Base-by-base conservation (phyloP, 2,113 vertebrate genomes). In the Herpetotheres cachinnans region DNA sequence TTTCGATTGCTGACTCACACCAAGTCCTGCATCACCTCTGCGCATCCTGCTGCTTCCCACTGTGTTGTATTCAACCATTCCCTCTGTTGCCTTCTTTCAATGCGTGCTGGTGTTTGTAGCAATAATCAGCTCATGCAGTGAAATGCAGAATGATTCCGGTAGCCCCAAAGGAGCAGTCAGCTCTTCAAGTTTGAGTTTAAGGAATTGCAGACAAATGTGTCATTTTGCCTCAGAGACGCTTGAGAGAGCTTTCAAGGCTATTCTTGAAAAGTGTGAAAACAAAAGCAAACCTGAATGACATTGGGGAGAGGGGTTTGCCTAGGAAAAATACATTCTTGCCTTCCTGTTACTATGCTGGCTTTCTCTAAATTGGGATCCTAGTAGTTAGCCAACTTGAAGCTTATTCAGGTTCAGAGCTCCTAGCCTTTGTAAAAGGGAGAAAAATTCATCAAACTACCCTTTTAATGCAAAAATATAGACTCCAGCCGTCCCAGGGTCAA, bases 171-270 rank as follows among this genome's bases (percentile, higher is more conserved):
- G 63, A 91, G 25, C 87, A 92, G 74, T 91, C 86, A 83, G 27
- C 40, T 86, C 22, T 86, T 94, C 84, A 78, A 67, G 66, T 69
- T 6, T 72, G 62, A 72, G 30, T 76, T 89, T 83, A 81, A 95
- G 78, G 54, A 82, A 80, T 93, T 92, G 89, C 63, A 95, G 76
- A 86, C 7, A 52, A 92, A 85, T 69, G 52, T 95, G 81, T 91
- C 76, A 89, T 87, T 97, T 94, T 95, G 22, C 76, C 63, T 82
- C 52, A 62, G 89, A 95, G 86, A 84, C 8, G 7, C 67, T 86
- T 81, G 26, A 91, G 55, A 83, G 61, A 81, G 25, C 17, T 91
- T 94, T 82, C 50, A 66, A 89, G 72, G 82, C 58, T 76, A 17
- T 86, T 93, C 69, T 94, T 93, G 40, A 80, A 86, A 91, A 93